phyloP scores from a whole-genome alignment of 2,113 vertebrate genomes.

The Gasterosteus aculeatus region DNA sequence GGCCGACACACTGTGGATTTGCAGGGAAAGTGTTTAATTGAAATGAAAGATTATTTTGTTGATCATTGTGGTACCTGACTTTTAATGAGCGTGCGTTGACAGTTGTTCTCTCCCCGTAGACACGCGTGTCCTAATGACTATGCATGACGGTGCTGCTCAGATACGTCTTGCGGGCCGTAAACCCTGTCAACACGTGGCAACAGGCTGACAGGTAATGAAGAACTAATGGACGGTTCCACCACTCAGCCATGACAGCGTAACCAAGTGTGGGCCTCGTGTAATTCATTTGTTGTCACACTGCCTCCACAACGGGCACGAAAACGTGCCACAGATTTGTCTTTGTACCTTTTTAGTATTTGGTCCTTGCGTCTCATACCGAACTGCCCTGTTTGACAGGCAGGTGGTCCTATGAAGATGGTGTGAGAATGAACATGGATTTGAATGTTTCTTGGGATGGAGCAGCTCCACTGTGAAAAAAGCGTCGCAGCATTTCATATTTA shows the following conservation, averaged over 20 bases:
- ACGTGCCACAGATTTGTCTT: slow-evolving; percentile 20
- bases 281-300: slow-evolving; percentile 72
- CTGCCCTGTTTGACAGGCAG: background rate
- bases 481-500: background rate
- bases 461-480: background rate
- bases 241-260: slow-evolving; percentile 60
- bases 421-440: slow-evolving; percentile 1
- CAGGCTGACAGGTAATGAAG: slow-evolving; percentile 69
- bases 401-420: background rate
- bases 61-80: slow-evolving; percentile 14
- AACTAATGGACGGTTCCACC: slow-evolving; percentile 76
- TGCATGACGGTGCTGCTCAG: slow-evolving; percentile 34
- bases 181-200: slow-evolving; percentile 70
- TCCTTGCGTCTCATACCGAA: background rate
- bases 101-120: background rate
- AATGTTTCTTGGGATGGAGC: background rate
- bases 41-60: slow-evolving; percentile 32
- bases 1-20: background rate
- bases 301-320: slow-evolving; percentile 29
- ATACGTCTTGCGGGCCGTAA: slow-evolving; percentile 50
- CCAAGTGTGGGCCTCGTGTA: slow-evolving; percentile 53
- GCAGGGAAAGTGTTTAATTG: background rate
- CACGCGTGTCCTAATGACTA: slow-evolving; percentile 46
- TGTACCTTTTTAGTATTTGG: background rate
- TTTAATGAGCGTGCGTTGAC: slow-evolving; percentile 47